Base-by-base conservation (phyloP, 2,797 vertebrate species). In the Moxostoma hubbsi region DNA sequence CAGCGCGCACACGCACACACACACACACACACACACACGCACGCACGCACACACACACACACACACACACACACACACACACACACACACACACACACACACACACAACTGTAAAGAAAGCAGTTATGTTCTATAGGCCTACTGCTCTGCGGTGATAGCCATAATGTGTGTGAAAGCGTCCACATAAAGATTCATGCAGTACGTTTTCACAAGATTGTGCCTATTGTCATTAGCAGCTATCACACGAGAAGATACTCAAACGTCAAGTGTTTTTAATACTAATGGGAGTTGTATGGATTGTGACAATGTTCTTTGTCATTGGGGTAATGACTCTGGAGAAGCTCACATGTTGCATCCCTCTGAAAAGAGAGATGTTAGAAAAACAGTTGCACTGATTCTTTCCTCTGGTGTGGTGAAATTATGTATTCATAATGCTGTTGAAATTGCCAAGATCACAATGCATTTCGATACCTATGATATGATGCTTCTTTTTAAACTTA, bases 171-270 rank as follows among this genome's bases (percentile, higher is more conserved):
- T 67, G 65, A 82, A 83, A 46, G 64, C 45, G 15, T 49, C 9
- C n/a, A 24, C 43, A 61, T 67, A 70, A 61, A 5, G 43, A 24
- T 36, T 1, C 55, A 62, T 8, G 7, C 45, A 51, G 12, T 57
- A 74, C 18, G 12, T 18, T 65, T 66, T 75, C 71, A 75, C 36
- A 65, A 53, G 36, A 47, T 51, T 80, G 13, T 61, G 62, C 49
- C 65, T 58, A 59, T 61, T 72, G 62, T 49, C 18, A 64, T 62
- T 79, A 73, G 54, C 47, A 69, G 16, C 63, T 70, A 54, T 83
- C 71, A 78, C 74, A 73, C 67, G 70, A 50, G n/a, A 45, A 65
- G 50, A 64, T 36, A 65, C 43, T 68, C 55, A 77, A 50, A 43
- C 43, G 55, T 50, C 46, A 68, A 72, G 68, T 57, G 64, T 55